These are phyloP conservation scores for Cairina moschata DNA, from an alignment of 2,113 vertebrate species.

Conservation along the genomic window DNA sequence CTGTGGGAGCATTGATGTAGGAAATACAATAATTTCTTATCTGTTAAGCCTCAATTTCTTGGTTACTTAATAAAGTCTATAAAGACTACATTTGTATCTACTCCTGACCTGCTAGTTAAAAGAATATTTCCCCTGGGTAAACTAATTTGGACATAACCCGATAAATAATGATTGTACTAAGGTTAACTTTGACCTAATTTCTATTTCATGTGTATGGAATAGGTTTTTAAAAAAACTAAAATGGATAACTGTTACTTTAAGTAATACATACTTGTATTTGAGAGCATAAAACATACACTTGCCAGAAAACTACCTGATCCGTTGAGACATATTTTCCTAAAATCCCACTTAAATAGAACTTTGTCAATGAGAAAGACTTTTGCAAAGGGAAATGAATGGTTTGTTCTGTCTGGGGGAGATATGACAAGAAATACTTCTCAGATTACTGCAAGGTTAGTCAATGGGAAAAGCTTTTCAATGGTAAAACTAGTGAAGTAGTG, in stretches of 20 bases:
- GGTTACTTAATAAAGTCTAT: background rate
- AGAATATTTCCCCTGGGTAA: background rate
- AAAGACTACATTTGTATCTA: background rate
- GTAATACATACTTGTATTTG: background rate
- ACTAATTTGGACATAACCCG: background rate
- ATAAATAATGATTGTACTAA: background rate
- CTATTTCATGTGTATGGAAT: background rate
- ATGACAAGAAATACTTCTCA: background rate
- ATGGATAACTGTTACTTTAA: background rate
- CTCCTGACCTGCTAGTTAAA: background rate
- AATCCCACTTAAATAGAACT: background rate
- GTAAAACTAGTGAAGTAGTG: background rate
- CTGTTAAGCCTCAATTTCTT: background rate
- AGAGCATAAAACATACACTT: background rate
- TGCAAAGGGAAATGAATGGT: background rate
- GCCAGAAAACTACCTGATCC: background rate
- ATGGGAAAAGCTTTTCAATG: background rate
- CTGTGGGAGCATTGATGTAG: background rate
- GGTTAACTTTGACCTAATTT: background rate
- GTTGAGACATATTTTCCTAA: background rate
- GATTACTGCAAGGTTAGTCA: background rate
- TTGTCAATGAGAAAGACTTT: background rate
- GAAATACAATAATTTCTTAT: background rate
- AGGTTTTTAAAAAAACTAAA: background rate
- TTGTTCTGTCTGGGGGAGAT: background rate